Percentiles rank a stretch among this genome's conserved stretches.
phyloP scores from a whole-genome alignment of 1,140 invertebrate species.

The Brachionus manjavacas region DNA sequence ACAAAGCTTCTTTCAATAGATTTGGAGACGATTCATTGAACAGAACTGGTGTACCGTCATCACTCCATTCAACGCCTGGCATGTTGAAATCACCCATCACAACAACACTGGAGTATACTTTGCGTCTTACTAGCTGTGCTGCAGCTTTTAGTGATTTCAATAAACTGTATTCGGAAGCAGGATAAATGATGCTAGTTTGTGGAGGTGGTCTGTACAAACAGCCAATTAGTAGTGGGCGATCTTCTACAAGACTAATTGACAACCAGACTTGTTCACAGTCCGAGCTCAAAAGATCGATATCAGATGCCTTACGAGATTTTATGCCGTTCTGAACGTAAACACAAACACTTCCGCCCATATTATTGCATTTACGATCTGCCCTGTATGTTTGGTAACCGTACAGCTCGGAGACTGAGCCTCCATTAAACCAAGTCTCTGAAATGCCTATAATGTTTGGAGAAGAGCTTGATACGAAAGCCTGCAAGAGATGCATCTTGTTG shows the following conservation, averaged over 20 bases:
- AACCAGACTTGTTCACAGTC: background rate
- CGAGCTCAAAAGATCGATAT: background rate
- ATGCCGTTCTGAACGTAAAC: background rate
- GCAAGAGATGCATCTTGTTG: background rate
- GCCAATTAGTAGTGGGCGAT: background rate
- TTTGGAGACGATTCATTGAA: no score
- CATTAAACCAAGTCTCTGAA: background rate
- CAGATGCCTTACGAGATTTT: background rate
- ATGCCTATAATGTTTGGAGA: background rate
- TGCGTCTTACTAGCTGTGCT: no score
- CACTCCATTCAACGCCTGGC: no score
- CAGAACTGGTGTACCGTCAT: no score
- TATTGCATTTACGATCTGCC: background rate
- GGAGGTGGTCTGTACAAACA: no score
- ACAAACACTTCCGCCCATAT: background rate
- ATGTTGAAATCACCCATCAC: no score
- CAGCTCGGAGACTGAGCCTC: background rate
- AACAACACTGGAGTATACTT: no score
- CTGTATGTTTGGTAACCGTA: background rate
- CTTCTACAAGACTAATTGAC: background rate
- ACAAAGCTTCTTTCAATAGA: no score
- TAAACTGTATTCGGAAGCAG: no score
- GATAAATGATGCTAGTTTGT: no score
- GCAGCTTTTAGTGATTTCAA: no score
- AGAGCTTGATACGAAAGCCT: background rate